Base-by-base conservation (phyloP, 2,888 invertebrate genomes). In the Zaprionus bogoriensis region DNA sequence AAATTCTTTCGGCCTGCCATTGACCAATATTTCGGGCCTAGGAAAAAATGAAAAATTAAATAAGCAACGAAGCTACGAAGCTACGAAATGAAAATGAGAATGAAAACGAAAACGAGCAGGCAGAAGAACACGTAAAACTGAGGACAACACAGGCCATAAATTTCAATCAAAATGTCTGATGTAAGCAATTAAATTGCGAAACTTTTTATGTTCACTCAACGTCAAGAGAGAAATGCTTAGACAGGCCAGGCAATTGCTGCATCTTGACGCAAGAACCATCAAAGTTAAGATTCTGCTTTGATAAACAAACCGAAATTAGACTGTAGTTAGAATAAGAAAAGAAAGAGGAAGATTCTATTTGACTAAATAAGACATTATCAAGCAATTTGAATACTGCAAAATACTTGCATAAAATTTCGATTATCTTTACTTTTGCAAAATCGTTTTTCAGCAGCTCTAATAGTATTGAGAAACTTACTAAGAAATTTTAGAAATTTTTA, bases 121-220 rank as follows among this genome's bases (percentile, higher is more conserved):
- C 44, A 42, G 38, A 42, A 45, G 14, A 44, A 51, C 23, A 67
- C 48, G 50, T n/a, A 64, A 67, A 71, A 78, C 81, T 39, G 81
- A 77, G 87, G 80, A 86, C 80, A 82, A 51, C 71, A 64, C 66
- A 61, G 72, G 44, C 75, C 65, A 81, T 81, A 84, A 81, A 81
- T 81, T 69, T 77, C 68, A 77, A 81, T 84, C 75, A 84, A 81
- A 80, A 74, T 60, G 62, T 59, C 65, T 50, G 74, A 75, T 68
- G 63, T 75, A 74, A 74, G 87, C 84, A 84, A 81, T 81, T 81
- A 84, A 81, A 87, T 84, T 67, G 85, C 62, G 50, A 75, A 84
- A 81, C 62, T 55, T 66, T 47, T 58, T 25, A 60, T 67, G 42
- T 55, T 32, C 41, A 53, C 32, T 45, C 27, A 55, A 46, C 65